phyloP scores from a whole-genome alignment of 2,888 invertebrate species.

The Ethmia dodecea region DNA sequence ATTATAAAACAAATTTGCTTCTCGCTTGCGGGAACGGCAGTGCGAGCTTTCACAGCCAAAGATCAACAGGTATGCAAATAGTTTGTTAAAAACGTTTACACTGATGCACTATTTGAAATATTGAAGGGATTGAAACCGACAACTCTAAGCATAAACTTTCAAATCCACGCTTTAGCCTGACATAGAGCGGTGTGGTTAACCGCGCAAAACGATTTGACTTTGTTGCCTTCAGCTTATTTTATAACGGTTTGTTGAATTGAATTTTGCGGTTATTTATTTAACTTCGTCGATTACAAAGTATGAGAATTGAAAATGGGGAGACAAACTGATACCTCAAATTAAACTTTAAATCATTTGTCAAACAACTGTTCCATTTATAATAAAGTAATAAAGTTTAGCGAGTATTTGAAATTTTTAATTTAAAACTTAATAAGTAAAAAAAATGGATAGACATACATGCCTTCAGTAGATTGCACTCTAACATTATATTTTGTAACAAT shows the following conservation, averaged over 20 bases:
- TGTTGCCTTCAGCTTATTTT: constrained; percentile 70
- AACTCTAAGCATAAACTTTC: constrained; percentile 59
- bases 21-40: constrained; percentile 24
- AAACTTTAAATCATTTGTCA: no score
- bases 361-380: no score
- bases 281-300: no score
- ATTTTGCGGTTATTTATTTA: constrained; percentile 77
- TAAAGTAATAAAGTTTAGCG: no score
- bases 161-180: constrained; percentile 64
- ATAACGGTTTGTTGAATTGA: constrained; percentile 75
- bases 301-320: no score
- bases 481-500: no score
- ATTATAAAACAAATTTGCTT: constrained; percentile 37
- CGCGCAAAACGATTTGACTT: constrained; percentile 72
- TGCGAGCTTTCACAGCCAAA: constrained; percentile 26
- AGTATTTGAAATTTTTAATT: no score
- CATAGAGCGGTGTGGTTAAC: constrained; percentile 69
- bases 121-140: constrained; percentile 46
- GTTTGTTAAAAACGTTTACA: constrained; percentile 33
- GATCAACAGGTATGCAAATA: constrained; percentile 57
- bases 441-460: no score
- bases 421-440: no score
- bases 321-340: no score
- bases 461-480: no score
- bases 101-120: constrained; percentile 43